Evolutionary conservation across 2,888 invertebrate genomes (phyloP).

Genomic region (Lochmaea capreae): DNA sequence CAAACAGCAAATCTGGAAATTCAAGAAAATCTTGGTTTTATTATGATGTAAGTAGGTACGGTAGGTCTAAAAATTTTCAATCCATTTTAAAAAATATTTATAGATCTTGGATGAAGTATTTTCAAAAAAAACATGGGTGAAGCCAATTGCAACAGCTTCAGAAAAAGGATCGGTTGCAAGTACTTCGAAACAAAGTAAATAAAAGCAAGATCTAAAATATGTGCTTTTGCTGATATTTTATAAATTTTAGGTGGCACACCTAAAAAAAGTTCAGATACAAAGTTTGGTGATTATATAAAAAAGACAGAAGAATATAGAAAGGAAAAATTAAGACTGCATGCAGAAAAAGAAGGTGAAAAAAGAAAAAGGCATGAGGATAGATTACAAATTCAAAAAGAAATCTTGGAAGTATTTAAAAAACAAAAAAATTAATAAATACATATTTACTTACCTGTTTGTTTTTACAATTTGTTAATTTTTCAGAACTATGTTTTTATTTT

Average conservation of each 20-base stretch:
- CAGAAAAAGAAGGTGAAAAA: too few relatives aligned
- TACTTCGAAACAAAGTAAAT: too few relatives aligned
- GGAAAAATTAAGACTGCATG: too few relatives aligned
- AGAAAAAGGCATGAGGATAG: too few relatives aligned
- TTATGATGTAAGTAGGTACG: slow-evolving; percentile 22
- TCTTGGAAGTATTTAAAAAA: not conserved
- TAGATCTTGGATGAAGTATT: slow-evolving; percentile 1
- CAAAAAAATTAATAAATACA: not conserved
- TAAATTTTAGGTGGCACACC: not conserved
- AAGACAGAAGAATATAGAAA: not conserved
- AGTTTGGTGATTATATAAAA: slow-evolving; percentile 1
- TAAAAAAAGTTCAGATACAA: not conserved
- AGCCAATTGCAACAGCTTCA: not conserved
- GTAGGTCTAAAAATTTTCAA: not conserved
- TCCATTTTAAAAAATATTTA: slow-evolving; percentile 1
- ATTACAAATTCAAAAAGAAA: slow-evolving; percentile 1
- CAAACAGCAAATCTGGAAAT: slow-evolving; percentile 28
- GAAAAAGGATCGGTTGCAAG: too few relatives aligned
- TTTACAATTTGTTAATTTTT: not conserved
- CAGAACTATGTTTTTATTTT: too few relatives aligned
- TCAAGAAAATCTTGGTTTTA: slow-evolving; percentile 23
- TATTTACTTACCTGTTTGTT: not conserved
- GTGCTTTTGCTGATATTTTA: not conserved
- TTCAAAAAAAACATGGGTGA: slow-evolving; percentile 4
- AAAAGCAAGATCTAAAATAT: too few relatives aligned